Evolutionary conservation across 2,113 vertebrate genomes (phyloP), one percentile per base, ranked within the genome.

Genomic region (Telmatochromis sp.): DNA sequence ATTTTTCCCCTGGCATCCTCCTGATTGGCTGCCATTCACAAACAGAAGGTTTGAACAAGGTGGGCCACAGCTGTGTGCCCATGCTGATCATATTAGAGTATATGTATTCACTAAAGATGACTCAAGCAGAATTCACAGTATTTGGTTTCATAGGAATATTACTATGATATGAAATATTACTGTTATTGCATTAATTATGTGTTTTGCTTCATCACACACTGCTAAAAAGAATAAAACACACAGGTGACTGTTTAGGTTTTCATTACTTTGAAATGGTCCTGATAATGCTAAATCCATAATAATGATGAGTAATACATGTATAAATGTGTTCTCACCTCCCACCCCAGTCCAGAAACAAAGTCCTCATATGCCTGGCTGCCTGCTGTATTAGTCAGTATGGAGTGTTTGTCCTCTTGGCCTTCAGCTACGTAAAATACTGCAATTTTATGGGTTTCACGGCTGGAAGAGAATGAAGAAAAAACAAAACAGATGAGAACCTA

Each of bases 321-420:
- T 54, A 26, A 73, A 73, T 5, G 6, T 45, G 23, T 40, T 28
- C 87, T 90, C 97, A 99, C 99, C 98, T 99, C 99, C 98, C 99
- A 99, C 87, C 99, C 99, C 93, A 99, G 97, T 86, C 98, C 98
- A 83, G 98, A 98, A 85, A 99, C 98, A 95, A 99, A 99, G 97
- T 99, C 98, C 86, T 99, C 99, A 89, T 99, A 99, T 21, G 98
- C 98, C 94, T 99, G 97, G 95, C 99, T 99, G 95, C 98, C 99
- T 2, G 97, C 96, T 82, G 97, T 98, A 93, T 99, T 99, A 13
- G 98, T 98, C 70, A 99, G 97, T 91, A 99, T 99, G 90, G 99
- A 99, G 96, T 99, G 98, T 92, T 99, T 99, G 95, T 99, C 98
- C 95, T 99, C 99, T 95, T 99, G 99, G 33, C 99, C 98, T 92